Conservation (phyloP, 2,888 invertebrate genomes). For the Sarcophaga caerulescens region DNA sequence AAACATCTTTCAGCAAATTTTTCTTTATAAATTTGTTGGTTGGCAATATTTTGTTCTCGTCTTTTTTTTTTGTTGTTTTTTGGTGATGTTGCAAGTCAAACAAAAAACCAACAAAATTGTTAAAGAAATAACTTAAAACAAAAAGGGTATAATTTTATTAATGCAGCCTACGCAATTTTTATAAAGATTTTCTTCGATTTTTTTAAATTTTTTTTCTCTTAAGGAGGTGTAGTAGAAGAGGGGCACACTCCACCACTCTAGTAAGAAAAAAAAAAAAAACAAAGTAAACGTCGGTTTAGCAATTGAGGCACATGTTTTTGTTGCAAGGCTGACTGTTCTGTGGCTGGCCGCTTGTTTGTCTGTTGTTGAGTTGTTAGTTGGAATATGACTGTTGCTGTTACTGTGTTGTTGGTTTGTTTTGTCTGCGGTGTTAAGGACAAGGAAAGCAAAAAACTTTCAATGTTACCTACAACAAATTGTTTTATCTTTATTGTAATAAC, state of each 20-base stretch:
- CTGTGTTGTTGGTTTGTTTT: constrained; percentile 5
- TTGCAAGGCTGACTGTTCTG: constrained; percentile 1
- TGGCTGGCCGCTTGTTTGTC: not conserved
- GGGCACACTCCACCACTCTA: not conserved
- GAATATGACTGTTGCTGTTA: constrained; percentile 2
- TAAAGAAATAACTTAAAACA: constrained; percentile 14
- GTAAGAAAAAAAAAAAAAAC: no score
- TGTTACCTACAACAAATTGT: constrained; percentile 67
- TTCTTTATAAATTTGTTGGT: constrained; percentile 37
- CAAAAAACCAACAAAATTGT: constrained; percentile 33
- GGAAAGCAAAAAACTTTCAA: constrained; percentile 53
- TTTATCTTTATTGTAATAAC: constrained; percentile 58
- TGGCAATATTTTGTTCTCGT: not conserved
- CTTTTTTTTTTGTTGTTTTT: not conserved
- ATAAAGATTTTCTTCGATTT: constrained; percentile 20
- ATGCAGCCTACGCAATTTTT: constrained; percentile 67
- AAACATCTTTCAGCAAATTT: constrained; percentile 67
- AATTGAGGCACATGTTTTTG: constrained; percentile 65
- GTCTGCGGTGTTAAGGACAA: constrained; percentile 14
- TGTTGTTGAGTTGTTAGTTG: not conserved
- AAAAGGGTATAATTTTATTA: constrained; percentile 68
- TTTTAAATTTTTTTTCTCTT: constrained; percentile 26
- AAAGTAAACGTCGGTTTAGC: constrained; percentile 55
- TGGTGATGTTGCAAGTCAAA: constrained; percentile 23
- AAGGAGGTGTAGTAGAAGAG: not conserved